Evolutionary conservation across 2,113 vertebrate genomes (phyloP), one percentile per base, ranked within the genome.

Genomic region (Hylia prasina): DNA sequence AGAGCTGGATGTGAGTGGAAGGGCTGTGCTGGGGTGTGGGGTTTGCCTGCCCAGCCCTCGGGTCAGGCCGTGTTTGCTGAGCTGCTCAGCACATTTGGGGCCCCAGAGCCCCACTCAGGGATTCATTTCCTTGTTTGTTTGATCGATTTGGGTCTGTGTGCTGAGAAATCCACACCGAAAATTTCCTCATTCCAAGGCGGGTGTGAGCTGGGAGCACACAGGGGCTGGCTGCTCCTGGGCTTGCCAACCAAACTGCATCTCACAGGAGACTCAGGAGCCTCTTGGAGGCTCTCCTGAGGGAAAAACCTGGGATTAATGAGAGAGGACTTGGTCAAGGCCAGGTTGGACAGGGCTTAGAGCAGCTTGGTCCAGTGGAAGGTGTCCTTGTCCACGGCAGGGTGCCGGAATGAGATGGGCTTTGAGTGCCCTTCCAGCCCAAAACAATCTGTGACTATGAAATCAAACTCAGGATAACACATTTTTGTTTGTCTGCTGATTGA

Each of bases 201-300:
- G 47, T 3, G 1, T 15, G 31, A 22, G 48, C 83, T 35, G 61
- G 45, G 44, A 77, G 33, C 30, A 9, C 1, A 0, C 23, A 0
- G 0, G n/a, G 25, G 24, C 66, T 10, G 1, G 28, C 40, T 24
- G 15, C 2, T 69, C 33, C 45, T 33, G 8, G 17, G 19, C 10
- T 77, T 73, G 21, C 66, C 82, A 57, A 15, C 10, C n/a, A 40
- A 63, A n/a, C 7, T 15, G 24, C 6, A 1, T 3, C 82, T 63
- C 30, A 5, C 15, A 15, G 54, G 23, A 42, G 16, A 3, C 13
- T 44, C 37, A 4, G 61, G 45, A 85, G 31, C 24, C 12, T 73
- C 28, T 9, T 33, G 64, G 54, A 44, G 50, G 31, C 9, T 75
- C 65, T 89, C 25, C 61, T 19, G 40, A 33, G 76, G 30, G 61